Conservation (phyloP, 1,140 invertebrate genomes). For the Apocrypta bakeri region DNA sequence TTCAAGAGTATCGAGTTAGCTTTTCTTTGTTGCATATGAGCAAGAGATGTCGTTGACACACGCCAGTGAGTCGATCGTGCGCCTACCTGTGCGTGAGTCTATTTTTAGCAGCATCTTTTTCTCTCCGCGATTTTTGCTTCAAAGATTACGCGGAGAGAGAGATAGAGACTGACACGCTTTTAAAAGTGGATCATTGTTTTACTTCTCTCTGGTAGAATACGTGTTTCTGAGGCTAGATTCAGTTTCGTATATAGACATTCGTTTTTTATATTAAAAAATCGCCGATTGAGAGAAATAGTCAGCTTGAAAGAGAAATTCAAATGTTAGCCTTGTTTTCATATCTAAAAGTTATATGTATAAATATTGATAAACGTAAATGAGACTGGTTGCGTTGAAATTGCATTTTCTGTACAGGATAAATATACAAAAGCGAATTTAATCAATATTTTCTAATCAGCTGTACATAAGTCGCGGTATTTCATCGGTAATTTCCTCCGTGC, state of each 20-base stretch:
- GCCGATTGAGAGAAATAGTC: background rate
- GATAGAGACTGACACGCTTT: background rate
- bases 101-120: background rate
- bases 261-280: background rate
- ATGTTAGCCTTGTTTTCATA: no score
- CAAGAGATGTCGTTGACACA: background rate
- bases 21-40: background rate
- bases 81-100: background rate
- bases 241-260: background rate
- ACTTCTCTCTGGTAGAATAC: background rate
- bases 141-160: background rate
- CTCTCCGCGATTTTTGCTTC: background rate
- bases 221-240: background rate
- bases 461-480: no score
- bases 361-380: no score
- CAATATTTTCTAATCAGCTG: no score
- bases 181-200: background rate
- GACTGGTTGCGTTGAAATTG: no score
- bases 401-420: no score
- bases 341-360: no score
- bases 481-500: no score
- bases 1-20: background rate
- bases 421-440: no score
- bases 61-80: no score
- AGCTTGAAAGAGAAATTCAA: no score